Evolutionary conservation across 2,888 invertebrate genomes (phyloP).

Genomic region (Drosophila cracens): DNA sequence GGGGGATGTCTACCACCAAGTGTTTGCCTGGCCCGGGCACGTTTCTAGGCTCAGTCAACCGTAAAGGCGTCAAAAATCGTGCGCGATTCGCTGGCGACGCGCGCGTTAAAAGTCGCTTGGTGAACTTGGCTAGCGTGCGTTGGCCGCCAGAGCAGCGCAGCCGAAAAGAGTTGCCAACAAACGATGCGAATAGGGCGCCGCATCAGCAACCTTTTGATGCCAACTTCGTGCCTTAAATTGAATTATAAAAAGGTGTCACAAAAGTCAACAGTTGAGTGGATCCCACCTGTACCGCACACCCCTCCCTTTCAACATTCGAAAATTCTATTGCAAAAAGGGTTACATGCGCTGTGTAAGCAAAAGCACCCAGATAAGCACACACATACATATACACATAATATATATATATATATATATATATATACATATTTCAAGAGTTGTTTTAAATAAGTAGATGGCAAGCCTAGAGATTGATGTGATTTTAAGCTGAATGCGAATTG

Average conservation of each 20-base stretch:
- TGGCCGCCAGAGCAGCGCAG: neutral
- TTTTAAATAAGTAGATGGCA: conserved; percentile 2
- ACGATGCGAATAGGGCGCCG: conserved; percentile 30
- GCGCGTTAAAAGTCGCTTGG: conserved; percentile 51
- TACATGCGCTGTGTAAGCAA: conserved; percentile 2
- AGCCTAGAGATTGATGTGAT: conserved; percentile 51
- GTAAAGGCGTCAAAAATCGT: conserved; percentile 66
- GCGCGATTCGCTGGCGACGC: conserved; percentile 44
- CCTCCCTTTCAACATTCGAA: too few species aligned
- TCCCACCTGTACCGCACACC: conserved; percentile 3
- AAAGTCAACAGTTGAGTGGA: conserved; percentile 59
- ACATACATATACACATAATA: neutral
- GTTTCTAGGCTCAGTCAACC: conserved; percentile 50
- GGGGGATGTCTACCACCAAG: neutral
- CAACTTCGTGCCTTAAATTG: conserved; percentile 64
- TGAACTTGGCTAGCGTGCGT: neutral
- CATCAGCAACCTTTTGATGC: conserved; percentile 66
- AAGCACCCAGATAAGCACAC: neutral
- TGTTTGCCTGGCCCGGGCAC: conserved; percentile 15
- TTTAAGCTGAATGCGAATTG: conserved; percentile 60
- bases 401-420: neutral
- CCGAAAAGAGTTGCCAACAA: conserved; percentile 29
- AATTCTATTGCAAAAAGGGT: conserved; percentile 40
- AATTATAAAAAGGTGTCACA: conserved; percentile 73
- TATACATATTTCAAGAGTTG: neutral